Conservation (phyloP, 2,888 invertebrate species). For the Scaptomyza flava region DNA sequence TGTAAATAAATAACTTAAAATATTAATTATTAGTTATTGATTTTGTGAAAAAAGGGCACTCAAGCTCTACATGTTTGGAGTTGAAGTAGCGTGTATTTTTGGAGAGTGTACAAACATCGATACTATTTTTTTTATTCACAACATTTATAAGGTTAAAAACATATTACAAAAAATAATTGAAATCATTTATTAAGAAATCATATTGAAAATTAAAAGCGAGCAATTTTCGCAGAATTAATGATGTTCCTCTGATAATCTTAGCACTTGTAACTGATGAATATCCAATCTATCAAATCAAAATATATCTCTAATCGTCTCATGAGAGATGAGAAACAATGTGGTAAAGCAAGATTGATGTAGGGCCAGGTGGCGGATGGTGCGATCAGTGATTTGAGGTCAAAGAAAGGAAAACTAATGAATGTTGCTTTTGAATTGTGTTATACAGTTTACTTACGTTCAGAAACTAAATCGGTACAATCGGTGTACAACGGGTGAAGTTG, state of each 20-base stretch:
- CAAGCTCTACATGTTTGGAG: slow-evolving; percentile 15
- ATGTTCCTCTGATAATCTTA: slow-evolving; percentile 6
- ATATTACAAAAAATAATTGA: slow-evolving; percentile 11
- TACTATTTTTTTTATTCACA: slow-evolving; percentile 19
- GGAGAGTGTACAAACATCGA: slow-evolving; percentile 28
- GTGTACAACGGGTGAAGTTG: slow-evolving; percentile 51
- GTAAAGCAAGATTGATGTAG: slow-evolving; percentile 7
- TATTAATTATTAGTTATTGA: neutral
- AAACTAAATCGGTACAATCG: slow-evolving; percentile 70
- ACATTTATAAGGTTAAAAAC: slow-evolving; percentile 34
- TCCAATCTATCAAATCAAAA: slow-evolving; percentile 1
- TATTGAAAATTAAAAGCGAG: neutral
- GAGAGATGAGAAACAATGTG: slow-evolving; percentile 10
- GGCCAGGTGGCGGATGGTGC: slow-evolving; percentile 31
- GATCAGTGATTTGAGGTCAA: slow-evolving; percentile 24
- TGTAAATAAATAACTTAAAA: neutral
- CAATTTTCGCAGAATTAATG: slow-evolving; percentile 2
- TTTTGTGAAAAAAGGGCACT: slow-evolving; percentile 8
- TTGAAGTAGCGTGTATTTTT: slow-evolving; percentile 8
- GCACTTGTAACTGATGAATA: slow-evolving; percentile 3
- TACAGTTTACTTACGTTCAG: slow-evolving; percentile 70
- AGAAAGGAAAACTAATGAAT: slow-evolving; percentile 30
- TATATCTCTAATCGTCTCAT: slow-evolving; percentile 6
- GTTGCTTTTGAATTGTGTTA: slow-evolving; percentile 39
- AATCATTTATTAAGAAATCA: slow-evolving; percentile 20